A percentile compares a stretch with the other conserved stretches of the same genome.
Conservation (phyloP, 2,888 invertebrate species). For the Portevinia maculata region DNA sequence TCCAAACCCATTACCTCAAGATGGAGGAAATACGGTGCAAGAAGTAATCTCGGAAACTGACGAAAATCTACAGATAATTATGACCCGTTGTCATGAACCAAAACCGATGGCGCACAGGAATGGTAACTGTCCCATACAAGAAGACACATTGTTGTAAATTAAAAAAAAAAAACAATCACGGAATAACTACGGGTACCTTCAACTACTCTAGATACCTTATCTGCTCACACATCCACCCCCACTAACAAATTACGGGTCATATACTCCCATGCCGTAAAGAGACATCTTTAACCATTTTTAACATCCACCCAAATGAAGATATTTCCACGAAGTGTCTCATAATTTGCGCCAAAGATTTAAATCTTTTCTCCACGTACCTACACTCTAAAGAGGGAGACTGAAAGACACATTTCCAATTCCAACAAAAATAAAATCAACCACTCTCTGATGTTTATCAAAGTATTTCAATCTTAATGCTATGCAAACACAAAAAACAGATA, state of each 20-base stretch:
- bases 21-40: no score
- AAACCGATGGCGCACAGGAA: no score
- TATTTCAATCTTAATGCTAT: slow-evolving; percentile 61
- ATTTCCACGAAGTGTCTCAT: slow-evolving; percentile 36
- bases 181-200: neutral
- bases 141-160: no score
- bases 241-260: slow-evolving; percentile 24
- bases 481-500: slow-evolving; percentile 46
- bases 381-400: neutral
- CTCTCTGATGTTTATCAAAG: slow-evolving; percentile 55
- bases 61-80: no score
- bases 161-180: neutral
- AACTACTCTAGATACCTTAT: neutral
- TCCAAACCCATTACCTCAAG: no score
- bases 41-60: no score
- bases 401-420: slow-evolving; percentile 28
- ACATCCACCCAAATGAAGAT: slow-evolving; percentile 10
- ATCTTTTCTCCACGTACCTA: slow-evolving; percentile 10
- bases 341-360: slow-evolving; percentile 39
- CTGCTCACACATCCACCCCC: slow-evolving; percentile 2
- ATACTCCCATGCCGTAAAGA: slow-evolving; percentile 1
- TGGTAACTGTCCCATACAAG: no score
- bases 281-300: slow-evolving; percentile 14
- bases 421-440: slow-evolving; percentile 22
- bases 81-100: no score